Evolutionary conservation across 2,113 vertebrate species (phyloP).

Genomic region (Columba janthina): DNA sequence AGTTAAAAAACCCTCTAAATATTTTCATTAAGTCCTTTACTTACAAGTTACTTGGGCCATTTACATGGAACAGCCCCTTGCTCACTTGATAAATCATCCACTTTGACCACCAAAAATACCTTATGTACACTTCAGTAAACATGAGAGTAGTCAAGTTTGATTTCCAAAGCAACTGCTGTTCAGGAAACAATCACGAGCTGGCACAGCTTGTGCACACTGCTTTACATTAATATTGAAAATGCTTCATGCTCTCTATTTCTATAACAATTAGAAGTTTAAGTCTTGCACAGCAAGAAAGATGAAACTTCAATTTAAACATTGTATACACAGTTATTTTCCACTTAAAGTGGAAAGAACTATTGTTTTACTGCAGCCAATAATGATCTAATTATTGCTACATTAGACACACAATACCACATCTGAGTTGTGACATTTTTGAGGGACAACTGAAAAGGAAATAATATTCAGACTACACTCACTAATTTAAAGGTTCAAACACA

Average conservation of each 20-base stretch:
- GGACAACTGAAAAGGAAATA: neutral
- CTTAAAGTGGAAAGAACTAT: neutral
- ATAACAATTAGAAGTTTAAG: neutral
- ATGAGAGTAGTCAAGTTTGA: neutral
- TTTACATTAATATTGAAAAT: neutral
- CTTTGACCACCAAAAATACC: neutral
- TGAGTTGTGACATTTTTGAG: neutral
- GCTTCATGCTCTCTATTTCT: neutral
- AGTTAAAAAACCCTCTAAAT: neutral
- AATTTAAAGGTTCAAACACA: neutral
- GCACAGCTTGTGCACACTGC: neutral
- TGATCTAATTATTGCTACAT: neutral
- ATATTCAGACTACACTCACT: neutral
- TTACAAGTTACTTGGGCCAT: neutral
- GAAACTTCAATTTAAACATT: neutral
- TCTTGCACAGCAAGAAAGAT: neutral
- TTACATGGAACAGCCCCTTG: neutral
- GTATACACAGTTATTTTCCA: neutral
- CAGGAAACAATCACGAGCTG: neutral
- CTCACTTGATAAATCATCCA: neutral
- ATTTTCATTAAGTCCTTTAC: neutral
- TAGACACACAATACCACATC: neutral
- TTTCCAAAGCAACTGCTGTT: constrained; percentile 1
- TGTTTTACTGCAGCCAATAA: neutral
- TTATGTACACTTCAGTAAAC: neutral